phyloP scores from a whole-genome alignment of 1,140 invertebrate genomes.

The Drosophila nebulosa region DNA sequence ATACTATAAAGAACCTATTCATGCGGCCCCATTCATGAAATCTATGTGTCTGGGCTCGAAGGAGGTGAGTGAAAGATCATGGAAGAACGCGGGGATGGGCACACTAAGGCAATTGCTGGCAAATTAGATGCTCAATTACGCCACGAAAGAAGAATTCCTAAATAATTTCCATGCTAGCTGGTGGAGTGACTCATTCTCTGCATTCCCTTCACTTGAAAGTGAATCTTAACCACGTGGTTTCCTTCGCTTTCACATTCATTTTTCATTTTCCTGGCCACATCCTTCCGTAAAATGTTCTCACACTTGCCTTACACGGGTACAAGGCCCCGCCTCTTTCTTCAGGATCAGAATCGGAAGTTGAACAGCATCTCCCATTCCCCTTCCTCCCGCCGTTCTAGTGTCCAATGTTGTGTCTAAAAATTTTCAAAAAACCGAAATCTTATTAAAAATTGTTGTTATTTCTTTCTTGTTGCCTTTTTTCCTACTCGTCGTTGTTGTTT shows the following conservation, averaged over 20 bases:
- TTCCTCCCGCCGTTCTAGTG: constrained; percentile 6
- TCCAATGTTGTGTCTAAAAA: constrained; percentile 45
- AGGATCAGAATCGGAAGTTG: constrained; percentile 56
- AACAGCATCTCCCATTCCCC: constrained; percentile 44
- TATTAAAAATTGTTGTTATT: constrained; percentile 76
- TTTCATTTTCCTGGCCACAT: constrained; percentile 58
- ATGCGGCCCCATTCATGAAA: constrained; percentile 55
- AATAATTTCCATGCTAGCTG: constrained; percentile 38
- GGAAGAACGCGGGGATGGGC: constrained; percentile 6
- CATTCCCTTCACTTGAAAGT: constrained; percentile 44
- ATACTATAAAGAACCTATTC: constrained; percentile 41
- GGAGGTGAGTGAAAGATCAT: constrained; percentile 8
- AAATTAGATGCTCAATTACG: constrained; percentile 77
- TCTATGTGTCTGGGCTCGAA: constrained; percentile 29
- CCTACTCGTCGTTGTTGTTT: constrained; percentile 26
- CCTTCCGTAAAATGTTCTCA: constrained; percentile 80
- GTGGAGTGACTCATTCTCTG: constrained; percentile 30
- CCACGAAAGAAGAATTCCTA: constrained; percentile 46
- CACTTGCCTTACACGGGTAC: constrained; percentile 61
- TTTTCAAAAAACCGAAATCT: constrained; percentile 56
- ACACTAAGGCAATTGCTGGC: constrained; percentile 40
- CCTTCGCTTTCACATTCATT: constrained; percentile 60
- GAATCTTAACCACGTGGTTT: constrained; percentile 71
- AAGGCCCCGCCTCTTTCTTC: constrained; percentile 36
- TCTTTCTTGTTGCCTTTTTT: constrained; percentile 51